Base-by-base conservation (phyloP, 2,113 vertebrate genomes). In the Reinhardtius hippoglossoides region DNA sequence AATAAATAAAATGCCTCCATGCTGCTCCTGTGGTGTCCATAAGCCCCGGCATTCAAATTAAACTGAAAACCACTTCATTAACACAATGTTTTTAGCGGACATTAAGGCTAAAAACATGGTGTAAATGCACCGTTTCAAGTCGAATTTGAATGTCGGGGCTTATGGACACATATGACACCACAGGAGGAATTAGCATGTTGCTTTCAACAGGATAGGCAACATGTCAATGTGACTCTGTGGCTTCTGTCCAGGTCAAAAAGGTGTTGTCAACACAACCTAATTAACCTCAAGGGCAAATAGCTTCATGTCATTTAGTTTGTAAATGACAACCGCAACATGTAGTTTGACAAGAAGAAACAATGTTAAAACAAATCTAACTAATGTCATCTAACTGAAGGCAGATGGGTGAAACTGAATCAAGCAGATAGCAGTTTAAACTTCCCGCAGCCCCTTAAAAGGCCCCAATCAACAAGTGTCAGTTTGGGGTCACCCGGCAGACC, bases 391-490 rank as follows among this genome's bases (percentile, higher is more conserved):
- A 50, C 31, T 76, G 10, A 40, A 59, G 57, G n/a, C 44, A 4
- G 21, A 48, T 56, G 54, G 26, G 48, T 52, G n/a, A 78, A 74
- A 81, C 70, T 88, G 73, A 84, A 74, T 64, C 58, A 59, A 5
- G 31, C 31, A 31, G 31, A 82, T 64, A 60, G 63, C 26, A 62
- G 59, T 77, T 82, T 64, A 76, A 86, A 88, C 50, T 71, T 76
- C 64, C 77, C 4, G 57, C 80, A 61, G 56, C 67, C 79, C 78
- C 67, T 80, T 86, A 82, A 75, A 88, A 88, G 79, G 71, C 84
- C 79, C 73, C 83, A 74, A 78, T 89, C 89, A 87, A 89, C 86
- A 91, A 89, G 81, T 91, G 91, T 91, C 87, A 84, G 78, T 76
- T 84, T 72, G 85, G 75, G 88, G 88, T 92, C 85, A 88, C 65